Percentiles rank a stretch among this genome's conserved stretches.
These are phyloP conservation scores for Empis stercorea DNA, from an alignment of 2,888 invertebrate genomes.

Conservation along the genomic window DNA sequence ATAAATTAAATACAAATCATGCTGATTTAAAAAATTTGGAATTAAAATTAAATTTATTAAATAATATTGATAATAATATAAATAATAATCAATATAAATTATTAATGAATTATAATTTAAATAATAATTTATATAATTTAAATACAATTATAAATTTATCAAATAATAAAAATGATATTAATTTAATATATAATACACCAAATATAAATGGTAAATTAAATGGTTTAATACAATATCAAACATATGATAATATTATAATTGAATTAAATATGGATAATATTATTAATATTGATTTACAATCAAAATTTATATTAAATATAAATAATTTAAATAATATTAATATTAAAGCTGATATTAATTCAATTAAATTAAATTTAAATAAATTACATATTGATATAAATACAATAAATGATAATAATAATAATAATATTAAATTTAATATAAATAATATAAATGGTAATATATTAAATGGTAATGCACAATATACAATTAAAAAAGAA, in stretches of 20 bases:
- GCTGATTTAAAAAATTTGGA: conserved; percentile 41
- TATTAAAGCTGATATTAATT: conserved; percentile 47
- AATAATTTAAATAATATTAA: conserved; percentile 56
- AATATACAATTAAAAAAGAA: conserved; percentile 56
- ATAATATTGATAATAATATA: background rate
- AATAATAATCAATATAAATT: background rate
- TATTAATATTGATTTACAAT: conserved; percentile 41
- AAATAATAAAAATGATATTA: conserved; percentile 42
- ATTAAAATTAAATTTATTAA: no score
- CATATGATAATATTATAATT: conserved; percentile 43
- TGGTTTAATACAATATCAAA: conserved; percentile 12
- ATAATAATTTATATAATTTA: conserved; percentile 14
- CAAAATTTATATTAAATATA: conserved; percentile 42
- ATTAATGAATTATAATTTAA: background rate
- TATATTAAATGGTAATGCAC: conserved; percentile 56
- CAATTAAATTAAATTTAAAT: conserved; percentile 49
- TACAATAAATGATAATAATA: no score
- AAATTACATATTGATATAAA: conserved; percentile 50
- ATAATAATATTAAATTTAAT: conserved; percentile 49
- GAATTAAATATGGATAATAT: conserved; percentile 42
- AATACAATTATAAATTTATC: conserved; percentile 42
- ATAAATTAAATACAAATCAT: conserved; percentile 36
- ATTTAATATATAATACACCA: conserved; percentile 30
- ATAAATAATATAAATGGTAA: conserved; percentile 49
- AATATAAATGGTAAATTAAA: background rate